A percentile compares a stretch with the other conserved stretches of the same genome.
These are phyloP conservation scores for Hyperoplus immaculatus DNA, from an alignment of 2,797 vertebrate genomes.

Conservation along the genomic window DNA sequence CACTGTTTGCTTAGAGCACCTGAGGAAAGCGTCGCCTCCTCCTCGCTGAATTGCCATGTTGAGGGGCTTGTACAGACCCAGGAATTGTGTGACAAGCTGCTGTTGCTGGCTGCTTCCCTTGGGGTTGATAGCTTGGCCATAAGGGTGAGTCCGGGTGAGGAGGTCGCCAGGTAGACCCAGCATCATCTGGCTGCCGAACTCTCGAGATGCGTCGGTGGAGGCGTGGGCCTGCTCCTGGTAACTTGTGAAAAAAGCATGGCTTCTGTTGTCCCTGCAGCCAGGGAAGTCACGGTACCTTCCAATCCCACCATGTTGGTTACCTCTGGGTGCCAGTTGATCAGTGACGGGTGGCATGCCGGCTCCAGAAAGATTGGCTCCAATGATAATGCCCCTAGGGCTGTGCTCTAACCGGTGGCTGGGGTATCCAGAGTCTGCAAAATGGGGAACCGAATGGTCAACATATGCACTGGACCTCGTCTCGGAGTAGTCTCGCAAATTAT, in stretches of 20 bases:
- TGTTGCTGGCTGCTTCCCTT: slow-evolving; percentile 83
- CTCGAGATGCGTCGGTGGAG: slow-evolving; percentile 78
- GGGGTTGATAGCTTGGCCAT: slow-evolving; percentile 80
- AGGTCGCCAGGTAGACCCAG: slow-evolving; percentile 85
- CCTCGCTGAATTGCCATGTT: slow-evolving; percentile 84
- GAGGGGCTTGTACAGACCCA: slow-evolving; percentile 84
- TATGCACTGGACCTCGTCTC: slow-evolving; percentile 88
- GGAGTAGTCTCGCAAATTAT: slow-evolving; percentile 85
- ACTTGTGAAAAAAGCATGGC: slow-evolving; percentile 81
- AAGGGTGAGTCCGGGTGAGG: slow-evolving; percentile 81
- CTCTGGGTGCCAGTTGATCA: slow-evolving; percentile 83
- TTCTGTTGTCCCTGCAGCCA: slow-evolving; percentile 83
- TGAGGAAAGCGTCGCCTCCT: slow-evolving; percentile 83
- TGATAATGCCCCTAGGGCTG: slow-evolving; percentile 86
- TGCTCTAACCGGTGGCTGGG: slow-evolving; percentile 83
- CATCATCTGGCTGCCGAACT: slow-evolving; percentile 84
- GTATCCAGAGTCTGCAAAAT: slow-evolving; percentile 86
- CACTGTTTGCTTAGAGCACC: slow-evolving; percentile 83
- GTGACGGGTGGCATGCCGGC: slow-evolving; percentile 86
- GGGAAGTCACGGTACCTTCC: slow-evolving; percentile 85
- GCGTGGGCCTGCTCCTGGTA: slow-evolving; percentile 88
- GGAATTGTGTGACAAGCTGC: slow-evolving; percentile 83
- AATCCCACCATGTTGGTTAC: slow-evolving; percentile 82
- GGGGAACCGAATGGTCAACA: slow-evolving; percentile 86
- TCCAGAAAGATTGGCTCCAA: slow-evolving; percentile 85